Percentiles rank a stretch among this genome's conserved stretches.
Evolutionary conservation across 2,113 vertebrate species (phyloP).

Genomic region (Mustelus asterias): DNA sequence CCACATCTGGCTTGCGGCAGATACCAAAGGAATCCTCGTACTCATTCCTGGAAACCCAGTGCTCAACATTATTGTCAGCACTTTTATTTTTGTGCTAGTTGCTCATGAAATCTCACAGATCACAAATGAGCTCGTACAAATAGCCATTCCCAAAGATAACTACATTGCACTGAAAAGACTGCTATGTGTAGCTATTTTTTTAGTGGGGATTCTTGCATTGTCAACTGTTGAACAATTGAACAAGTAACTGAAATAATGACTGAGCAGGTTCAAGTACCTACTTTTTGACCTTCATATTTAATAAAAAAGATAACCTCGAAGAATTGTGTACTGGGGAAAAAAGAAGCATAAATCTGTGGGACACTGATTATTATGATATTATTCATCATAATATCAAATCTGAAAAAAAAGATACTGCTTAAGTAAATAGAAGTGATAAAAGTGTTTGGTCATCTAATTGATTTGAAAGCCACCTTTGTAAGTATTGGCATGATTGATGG

Average conservation of each 20-base stretch:
- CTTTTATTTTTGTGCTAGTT: constrained; percentile 95
- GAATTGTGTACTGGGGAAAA: background rate
- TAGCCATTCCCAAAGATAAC: constrained; percentile 87
- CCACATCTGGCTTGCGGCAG: constrained; percentile 95
- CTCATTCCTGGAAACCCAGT: constrained; percentile 87
- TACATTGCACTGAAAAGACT: constrained; percentile 75
- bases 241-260: constrained; percentile 16
- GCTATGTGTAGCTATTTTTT: constrained; percentile 59
- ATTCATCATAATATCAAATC: background rate
- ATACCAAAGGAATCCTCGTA: constrained; percentile 90
- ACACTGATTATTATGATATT: background rate
- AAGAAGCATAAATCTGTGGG: background rate
- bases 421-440: background rate
- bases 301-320: background rate
- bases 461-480: constrained; percentile 18
- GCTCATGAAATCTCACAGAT: constrained; percentile 94
- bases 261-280: background rate
- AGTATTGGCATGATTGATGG: background rate
- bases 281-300: background rate
- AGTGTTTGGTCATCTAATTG: background rate
- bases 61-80: constrained; percentile 88
- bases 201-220: constrained; percentile 66
- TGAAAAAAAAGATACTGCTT: background rate
- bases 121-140: constrained; percentile 89
- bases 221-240: constrained; percentile 46